A percentile compares a stretch with the other conserved stretches of the same genome.
Conservation (phyloP, 2,888 invertebrate species). For the Andrena camellia region DNA sequence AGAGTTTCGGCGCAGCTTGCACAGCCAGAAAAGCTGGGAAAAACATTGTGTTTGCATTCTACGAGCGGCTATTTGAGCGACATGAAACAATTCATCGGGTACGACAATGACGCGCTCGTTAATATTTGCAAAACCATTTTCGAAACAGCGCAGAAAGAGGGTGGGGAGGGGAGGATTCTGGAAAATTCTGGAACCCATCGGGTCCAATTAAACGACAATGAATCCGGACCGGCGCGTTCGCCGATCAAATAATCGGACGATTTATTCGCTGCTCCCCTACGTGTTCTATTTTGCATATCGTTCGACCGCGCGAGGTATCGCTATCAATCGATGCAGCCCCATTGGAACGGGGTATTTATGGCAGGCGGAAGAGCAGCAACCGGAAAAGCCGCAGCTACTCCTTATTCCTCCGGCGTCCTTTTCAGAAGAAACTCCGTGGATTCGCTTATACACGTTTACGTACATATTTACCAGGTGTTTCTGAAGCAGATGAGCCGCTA, state of each 20-base stretch:
- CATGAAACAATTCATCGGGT: slow-evolving; percentile 5
- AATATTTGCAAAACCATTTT: slow-evolving; percentile 16
- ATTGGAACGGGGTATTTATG: slow-evolving; percentile 50
- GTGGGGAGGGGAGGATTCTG: not conserved
- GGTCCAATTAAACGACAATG: slow-evolving; percentile 55
- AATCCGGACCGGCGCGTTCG: slow-evolving; percentile 20
- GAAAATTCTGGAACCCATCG: slow-evolving; percentile 17
- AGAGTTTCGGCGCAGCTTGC: no score
- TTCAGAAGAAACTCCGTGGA: not conserved
- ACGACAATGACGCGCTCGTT: slow-evolving; percentile 6
- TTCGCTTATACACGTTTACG: slow-evolving; percentile 16
- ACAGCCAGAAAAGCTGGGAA: not conserved
- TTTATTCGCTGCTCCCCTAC: slow-evolving; percentile 44
- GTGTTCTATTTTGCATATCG: slow-evolving; percentile 69
- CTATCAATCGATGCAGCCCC: slow-evolving; percentile 59
- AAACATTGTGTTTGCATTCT: not conserved
- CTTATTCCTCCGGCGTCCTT: slow-evolving; percentile 11
- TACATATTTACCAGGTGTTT: slow-evolving; percentile 10
- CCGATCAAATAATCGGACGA: slow-evolving; percentile 57
- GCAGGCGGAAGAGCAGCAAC: not conserved
- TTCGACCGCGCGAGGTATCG: slow-evolving; percentile 56
- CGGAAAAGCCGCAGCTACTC: slow-evolving; percentile 24
- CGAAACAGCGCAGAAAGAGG: not conserved
- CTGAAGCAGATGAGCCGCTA: not conserved
- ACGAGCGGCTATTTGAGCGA: not conserved